Evolutionary conservation across 2,888 invertebrate genomes (phyloP), one percentile per base, ranked within the genome.

Genomic region (Mongoloraphidia duomilia): DNA sequence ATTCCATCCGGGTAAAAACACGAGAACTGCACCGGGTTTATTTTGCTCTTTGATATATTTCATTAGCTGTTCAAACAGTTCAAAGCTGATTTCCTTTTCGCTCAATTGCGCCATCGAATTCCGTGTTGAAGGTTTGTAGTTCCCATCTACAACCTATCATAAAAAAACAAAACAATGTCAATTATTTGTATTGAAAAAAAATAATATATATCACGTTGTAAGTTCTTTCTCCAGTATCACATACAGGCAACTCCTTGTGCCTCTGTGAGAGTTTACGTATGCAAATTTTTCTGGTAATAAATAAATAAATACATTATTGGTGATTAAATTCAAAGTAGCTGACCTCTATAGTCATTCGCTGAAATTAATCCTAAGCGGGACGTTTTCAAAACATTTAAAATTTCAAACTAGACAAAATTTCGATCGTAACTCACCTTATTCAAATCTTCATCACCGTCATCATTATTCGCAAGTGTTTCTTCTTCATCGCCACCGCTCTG

Each of bases 1-100:
- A 70, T 93, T 95, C 97, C 97, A 97, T 0, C 97, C 97, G 0
- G 97, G 95, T 1, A 97, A 71, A 65, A 97, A 98, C 3, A 97
- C 74, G 1, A 97, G 71, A 1, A 97, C 82, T 0, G 97, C 92
- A 0, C 97, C 97, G 0, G 83, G 81, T 34, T 80, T 72, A 1
- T 72, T 70, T 55, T 77, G 69, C 0, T 59, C 59, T 49, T 72
- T 74, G 42, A 89, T 83, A 60, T 85, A 75, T 8, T 66, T 59
- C 11, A 89, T 64, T 0, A 97, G 66, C 0, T 84, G 72, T 69
- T 94, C 94, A 53, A 97, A 84, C 8, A 97, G 71, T 63, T 96
- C 95, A 65, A 95, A 94, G 58, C 88, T 89, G 54, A 92, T 72
- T 65, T 96, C 95, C 61, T 89, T 89, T 65, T 98, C 97, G 6